Base-by-base conservation (phyloP, 2,888 invertebrate genomes). In the Erebia epiphron region DNA sequence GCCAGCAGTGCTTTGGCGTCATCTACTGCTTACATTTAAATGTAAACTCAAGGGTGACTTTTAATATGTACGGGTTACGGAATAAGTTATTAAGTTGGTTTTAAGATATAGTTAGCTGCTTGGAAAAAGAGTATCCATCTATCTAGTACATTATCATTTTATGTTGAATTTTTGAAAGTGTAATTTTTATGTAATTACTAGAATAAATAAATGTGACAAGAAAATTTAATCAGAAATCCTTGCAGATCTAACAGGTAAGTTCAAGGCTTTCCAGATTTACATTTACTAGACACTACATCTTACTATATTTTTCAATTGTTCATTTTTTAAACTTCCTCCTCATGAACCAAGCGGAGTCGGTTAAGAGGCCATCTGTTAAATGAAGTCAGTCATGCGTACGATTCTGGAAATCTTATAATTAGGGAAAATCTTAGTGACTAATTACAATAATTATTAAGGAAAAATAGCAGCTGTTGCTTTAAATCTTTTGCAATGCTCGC, bases 391-490 rank as follows among this genome's bases (percentile, higher is more conserved):
- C 73, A 73, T 62, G 75, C 71, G 63, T 68, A 54, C 46, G 62
- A 57, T 75, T 73, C 73, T 69, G 58, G 69, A 56, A 66, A 75
- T 69, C 64, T 46, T 35, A 65, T 70, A 68, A 71, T 71, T 65
- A 66, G 64, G 56, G 67, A 73, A 73, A 75, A 62, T 64, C 41
- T 70, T 50, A 64, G 61, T 56, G 46, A 62, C 35, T 16, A 35
- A 65, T 68, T 43, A 18, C 46, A 56, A 62, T 76, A 75, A 68
- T 68, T 72, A 52, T 68, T 14, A 46, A 75, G 74, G 75, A 73
- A 73, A 74, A 11, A 54, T 49, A 57, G 43, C 46, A 18, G 62
- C 14, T 56, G 41, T 54, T 56, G 16, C 43, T 57, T 57, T 14
- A 21, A 56, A 56, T 13, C 21, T 18, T 21, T 56, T 26, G 10